Evolutionary conservation across 2,797 vertebrate genomes (phyloP).

Genomic region (Xenentodon cancila): DNA sequence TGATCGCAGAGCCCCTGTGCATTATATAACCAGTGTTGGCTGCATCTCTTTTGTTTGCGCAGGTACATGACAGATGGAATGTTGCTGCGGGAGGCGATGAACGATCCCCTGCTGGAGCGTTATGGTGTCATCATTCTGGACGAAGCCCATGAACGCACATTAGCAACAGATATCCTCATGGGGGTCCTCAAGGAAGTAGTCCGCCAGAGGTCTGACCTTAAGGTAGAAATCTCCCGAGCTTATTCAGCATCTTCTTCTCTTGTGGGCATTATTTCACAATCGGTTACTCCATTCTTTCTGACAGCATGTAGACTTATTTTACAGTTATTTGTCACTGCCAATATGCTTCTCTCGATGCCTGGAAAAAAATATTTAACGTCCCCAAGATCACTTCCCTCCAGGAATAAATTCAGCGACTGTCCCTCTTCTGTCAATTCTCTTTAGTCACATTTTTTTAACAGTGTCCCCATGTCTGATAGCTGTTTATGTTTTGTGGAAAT

Average conservation of each 20-base stretch:
- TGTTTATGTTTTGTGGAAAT: constrained; percentile 54
- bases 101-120: constrained; percentile 94
- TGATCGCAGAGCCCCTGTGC: background rate
- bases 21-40: background rate
- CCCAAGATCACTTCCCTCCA: constrained; percentile 30
- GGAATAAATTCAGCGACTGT: constrained; percentile 28
- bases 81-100: constrained; percentile 98
- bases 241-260: background rate
- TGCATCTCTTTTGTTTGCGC: constrained; percentile 1
- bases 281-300: background rate
- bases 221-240: constrained; percentile 78
- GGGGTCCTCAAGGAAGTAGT: constrained; percentile 96
- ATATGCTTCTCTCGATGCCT: constrained; percentile 28
- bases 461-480: constrained; percentile 58
- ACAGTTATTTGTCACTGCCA: constrained; percentile 21
- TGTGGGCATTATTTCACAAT: background rate
- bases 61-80: constrained; percentile 98
- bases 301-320: constrained; percentile 1
- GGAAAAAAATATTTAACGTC: constrained; percentile 31
- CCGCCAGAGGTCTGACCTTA: constrained; percentile 92
- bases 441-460: constrained; percentile 49
- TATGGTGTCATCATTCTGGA: constrained; percentile 97
- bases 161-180: constrained; percentile 98
- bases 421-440: constrained; percentile 33
- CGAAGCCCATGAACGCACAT: constrained; percentile 94